phyloP scores from a whole-genome alignment of 2,113 vertebrate genomes.

The Varanus salvator region DNA sequence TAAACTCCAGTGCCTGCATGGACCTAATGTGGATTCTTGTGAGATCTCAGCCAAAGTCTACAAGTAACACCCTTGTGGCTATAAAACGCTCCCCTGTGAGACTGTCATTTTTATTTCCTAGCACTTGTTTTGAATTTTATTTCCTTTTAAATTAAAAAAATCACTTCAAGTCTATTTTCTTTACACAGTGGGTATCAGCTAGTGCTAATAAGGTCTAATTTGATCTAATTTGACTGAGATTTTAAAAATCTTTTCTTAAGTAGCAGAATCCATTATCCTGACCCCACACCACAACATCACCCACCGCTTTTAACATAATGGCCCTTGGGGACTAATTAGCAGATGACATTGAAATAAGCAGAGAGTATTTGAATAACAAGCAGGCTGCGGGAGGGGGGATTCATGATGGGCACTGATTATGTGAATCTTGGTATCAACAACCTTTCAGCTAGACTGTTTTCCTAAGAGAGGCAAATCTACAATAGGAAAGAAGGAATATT shows the following conservation, averaged over 20 bases:
- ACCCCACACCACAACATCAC: too few species aligned
- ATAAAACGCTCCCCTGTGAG: background rate
- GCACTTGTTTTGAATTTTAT: background rate
- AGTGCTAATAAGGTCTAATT: background rate
- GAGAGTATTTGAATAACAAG: constrained; percentile 14
- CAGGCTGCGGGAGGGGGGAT: background rate
- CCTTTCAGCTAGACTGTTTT: background rate
- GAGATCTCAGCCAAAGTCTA: background rate
- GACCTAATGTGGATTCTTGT: background rate
- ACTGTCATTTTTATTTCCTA: background rate
- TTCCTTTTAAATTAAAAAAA: background rate
- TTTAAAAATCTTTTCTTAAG: background rate
- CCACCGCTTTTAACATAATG: constrained; percentile 7
- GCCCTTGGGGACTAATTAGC: constrained; percentile 37
- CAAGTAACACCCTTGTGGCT: background rate
- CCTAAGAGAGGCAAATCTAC: background rate
- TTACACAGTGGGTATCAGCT: background rate
- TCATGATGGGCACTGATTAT: background rate
- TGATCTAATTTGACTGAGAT: background rate
- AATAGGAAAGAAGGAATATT: too few species aligned
- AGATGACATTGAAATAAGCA: background rate
- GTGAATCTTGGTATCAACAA: background rate
- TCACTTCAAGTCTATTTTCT: background rate
- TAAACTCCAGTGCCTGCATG: background rate
- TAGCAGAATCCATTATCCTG: background rate